Base-by-base conservation (phyloP, 1,140 invertebrate species). In the Popillia japonica region DNA sequence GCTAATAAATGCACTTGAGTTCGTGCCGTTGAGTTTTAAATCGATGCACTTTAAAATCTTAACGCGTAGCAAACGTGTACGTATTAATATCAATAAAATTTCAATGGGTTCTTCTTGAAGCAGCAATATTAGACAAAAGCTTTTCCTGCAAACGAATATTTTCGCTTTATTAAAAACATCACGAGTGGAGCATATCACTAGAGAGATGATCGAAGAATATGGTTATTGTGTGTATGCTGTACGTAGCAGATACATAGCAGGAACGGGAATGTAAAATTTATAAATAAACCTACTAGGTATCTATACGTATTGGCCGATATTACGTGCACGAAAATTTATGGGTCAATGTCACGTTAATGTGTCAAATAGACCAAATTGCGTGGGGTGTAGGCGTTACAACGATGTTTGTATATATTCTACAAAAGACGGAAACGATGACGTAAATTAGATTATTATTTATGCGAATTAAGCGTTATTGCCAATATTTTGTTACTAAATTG, bases 81-180 rank as follows among this genome's bases (percentile, higher is more conserved):
- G 17, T 55, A 17, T 17, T 55, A 55, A 55, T 55, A 55, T 55
- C 48, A 55, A 55, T 55, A 55, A 55, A 55, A n/a, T 55, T 55
- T 55, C 48, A n/a, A 55, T 55, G 10, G 48, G 48, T 55, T 17
- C 44, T 14, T 17, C 48, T 14, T 55, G 48, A 55, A 55, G 48
- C 17, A 55, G 48, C 48, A 55, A 55, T 55, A 55, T 55, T 55
- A 17, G 48, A n/a, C 14, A 14, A 55, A n/a, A 55, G 48, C 48
- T 55, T 7, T 14, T n/a, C 14, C 48, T 17, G 17, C 48, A n/a
- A 6, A 55, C 48, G 48, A 55, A 55, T 55, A 14, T 17, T 55
- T 3, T 55, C 9, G 48, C 14, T n/a, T 55, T 55, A 55, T 55
- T 55, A 55, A 55, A 55, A 55, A 17, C 6, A n/a, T 55, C 48